These are phyloP conservation scores for Andricus quercusramuli DNA, from an alignment of 2,888 invertebrate species.

Conservation along the genomic window DNA sequence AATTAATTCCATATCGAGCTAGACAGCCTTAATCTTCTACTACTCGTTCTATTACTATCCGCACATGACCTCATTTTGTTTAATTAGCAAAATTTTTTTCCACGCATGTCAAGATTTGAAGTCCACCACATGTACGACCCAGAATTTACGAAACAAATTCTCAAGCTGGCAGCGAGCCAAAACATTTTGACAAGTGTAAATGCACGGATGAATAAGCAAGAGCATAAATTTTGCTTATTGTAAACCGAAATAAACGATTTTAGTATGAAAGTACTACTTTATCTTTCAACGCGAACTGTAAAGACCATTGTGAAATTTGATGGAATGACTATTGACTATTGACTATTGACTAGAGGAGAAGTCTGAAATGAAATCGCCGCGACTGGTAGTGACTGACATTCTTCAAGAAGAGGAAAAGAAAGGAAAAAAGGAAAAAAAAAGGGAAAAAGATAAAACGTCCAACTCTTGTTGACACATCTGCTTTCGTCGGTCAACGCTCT, in stretches of 20 bases:
- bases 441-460: conserved; percentile 54
- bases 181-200: conserved; percentile 34
- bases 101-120: conserved; percentile 15
- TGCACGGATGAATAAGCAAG: conserved; percentile 16
- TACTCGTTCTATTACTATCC: conserved; percentile 7
- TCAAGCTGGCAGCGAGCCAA: conserved; percentile 15
- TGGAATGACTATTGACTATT: conserved; percentile 3
- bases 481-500: conserved; percentile 63
- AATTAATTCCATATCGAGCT: too few species aligned
- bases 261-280: background rate
- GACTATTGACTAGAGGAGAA: background rate
- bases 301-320: background rate
- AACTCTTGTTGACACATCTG: conserved; percentile 68
- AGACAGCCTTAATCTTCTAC: too few species aligned
- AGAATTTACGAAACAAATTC: conserved; percentile 27
- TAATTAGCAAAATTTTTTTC: background rate
- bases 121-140: conserved; percentile 17
- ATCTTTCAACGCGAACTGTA: background rate
- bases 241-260: conserved; percentile 11
- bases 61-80: conserved; percentile 1
- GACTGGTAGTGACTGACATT: conserved; percentile 15
- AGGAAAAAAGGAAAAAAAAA: conserved; percentile 25
- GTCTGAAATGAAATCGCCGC: background rate
- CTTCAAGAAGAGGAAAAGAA: conserved; percentile 9
- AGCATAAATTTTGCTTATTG: conserved; percentile 28